Percentiles rank a stretch among this genome's conserved stretches.
phyloP scores from a whole-genome alignment of 1,140 invertebrate species.

The Aphis gossypii region DNA sequence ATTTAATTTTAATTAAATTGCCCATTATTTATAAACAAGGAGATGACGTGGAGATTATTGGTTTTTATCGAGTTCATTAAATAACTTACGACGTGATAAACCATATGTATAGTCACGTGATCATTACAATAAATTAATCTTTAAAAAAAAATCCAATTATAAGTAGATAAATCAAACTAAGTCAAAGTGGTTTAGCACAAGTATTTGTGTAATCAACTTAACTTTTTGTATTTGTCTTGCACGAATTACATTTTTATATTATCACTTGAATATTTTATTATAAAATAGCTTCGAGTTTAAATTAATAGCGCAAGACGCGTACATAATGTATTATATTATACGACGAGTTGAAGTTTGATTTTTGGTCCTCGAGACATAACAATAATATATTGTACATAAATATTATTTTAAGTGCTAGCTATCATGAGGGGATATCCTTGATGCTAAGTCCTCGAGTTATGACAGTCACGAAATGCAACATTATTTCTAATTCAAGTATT shows the following conservation, averaged over 20 bases:
- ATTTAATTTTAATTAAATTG: neutral
- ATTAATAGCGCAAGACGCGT: neutral
- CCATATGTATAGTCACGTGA: neutral
- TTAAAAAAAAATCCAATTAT: neutral
- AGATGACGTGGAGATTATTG: neutral
- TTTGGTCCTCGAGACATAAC: constrained; percentile 1
- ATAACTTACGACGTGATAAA: neutral
- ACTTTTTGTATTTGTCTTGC: neutral
- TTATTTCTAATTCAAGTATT: neutral
- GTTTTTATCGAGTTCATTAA: constrained; percentile 11
- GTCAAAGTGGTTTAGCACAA: neutral
- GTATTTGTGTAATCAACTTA: neutral
- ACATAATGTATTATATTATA: neutral
- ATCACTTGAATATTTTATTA: neutral
- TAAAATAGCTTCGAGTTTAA: neutral
- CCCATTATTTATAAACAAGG: neutral
- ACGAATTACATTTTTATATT: neutral
- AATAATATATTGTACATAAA: constrained; percentile 12
- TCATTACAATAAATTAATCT: neutral
- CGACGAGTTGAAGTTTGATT: neutral
- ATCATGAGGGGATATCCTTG: neutral
- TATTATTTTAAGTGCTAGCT: neutral
- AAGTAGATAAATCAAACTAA: neutral
- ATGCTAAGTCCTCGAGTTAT: constrained; percentile 1
- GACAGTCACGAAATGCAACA: constrained; percentile 32